These are phyloP conservation scores for Aromia moschata DNA, from an alignment of 2,888 invertebrate species.

Conservation along the genomic window DNA sequence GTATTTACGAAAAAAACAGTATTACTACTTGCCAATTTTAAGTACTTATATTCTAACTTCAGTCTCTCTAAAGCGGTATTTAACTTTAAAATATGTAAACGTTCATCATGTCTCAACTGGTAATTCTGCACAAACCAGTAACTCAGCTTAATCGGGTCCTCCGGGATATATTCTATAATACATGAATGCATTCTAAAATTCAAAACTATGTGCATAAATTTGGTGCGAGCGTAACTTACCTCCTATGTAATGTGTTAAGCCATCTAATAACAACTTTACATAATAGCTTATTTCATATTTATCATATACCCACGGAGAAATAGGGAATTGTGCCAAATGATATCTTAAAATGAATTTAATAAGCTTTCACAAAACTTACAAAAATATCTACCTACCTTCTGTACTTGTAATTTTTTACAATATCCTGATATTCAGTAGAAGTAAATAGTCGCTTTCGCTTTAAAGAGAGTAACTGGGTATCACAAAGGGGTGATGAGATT, in stretches of 20 bases:
- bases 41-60: slow-evolving; percentile 66
- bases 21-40: slow-evolving; percentile 62
- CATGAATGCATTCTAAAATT: not conserved
- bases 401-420: slow-evolving; percentile 54
- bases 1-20: slow-evolving; percentile 5
- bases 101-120: slow-evolving; percentile 72
- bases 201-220: not conserved
- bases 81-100: slow-evolving; percentile 71
- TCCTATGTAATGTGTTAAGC: slow-evolving; percentile 51
- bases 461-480: slow-evolving; percentile 63
- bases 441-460: slow-evolving; percentile 61
- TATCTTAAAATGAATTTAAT: slow-evolving; percentile 47
- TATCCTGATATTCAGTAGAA: slow-evolving; percentile 47
- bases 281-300: slow-evolving; percentile 57
- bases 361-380: not conserved
- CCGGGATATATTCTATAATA: slow-evolving; percentile 67
- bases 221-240: slow-evolving; percentile 38
- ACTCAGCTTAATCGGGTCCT: slow-evolving; percentile 75
- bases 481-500: slow-evolving; percentile 67
- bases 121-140: slow-evolving; percentile 85
- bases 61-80: slow-evolving; percentile 76
- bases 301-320: slow-evolving; percentile 58
- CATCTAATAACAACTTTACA: slow-evolving; percentile 51
- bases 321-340: slow-evolving; percentile 57
- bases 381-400: slow-evolving; percentile 51